Evolutionary conservation across 2,888 invertebrate species (phyloP).

Genomic region (Pachymerium ferrugineum): DNA sequence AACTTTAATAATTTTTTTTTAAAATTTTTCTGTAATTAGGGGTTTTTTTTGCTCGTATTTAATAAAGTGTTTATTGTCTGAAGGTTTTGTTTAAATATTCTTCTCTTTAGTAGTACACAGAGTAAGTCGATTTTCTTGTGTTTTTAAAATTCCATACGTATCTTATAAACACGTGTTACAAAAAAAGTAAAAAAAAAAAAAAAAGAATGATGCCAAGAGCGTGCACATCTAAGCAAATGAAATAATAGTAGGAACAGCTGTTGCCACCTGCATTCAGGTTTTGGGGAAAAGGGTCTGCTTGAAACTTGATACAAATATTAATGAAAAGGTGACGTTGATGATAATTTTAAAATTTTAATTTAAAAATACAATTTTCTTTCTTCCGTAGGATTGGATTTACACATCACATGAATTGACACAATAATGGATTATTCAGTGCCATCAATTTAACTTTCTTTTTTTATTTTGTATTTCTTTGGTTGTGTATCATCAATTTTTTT

Average conservation of each 20-base stretch:
- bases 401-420: background rate
- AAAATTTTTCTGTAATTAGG: too few species aligned
- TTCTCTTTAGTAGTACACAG: background rate
- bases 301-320: conserved; percentile 11
- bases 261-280: conserved; percentile 3
- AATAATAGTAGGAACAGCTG: background rate
- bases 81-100: background rate
- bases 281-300: background rate
- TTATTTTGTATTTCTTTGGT: background rate
- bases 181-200: background rate
- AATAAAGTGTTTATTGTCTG: background rate
- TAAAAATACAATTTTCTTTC: background rate
- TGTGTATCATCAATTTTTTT: background rate
- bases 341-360: too few species aligned
- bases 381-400: background rate
- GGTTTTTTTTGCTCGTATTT: too few species aligned
- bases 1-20: too few species aligned
- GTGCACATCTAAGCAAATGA: conserved; percentile 18
- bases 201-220: background rate
- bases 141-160: background rate
- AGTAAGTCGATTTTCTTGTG: too few species aligned
- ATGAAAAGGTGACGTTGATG: background rate
- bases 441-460: background rate
- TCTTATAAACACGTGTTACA: background rate
- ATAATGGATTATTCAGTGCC: background rate